Evolutionary conservation across 2,888 invertebrate species (phyloP), one percentile per base, ranked within the genome.

Genomic region (Agriopis aurantiaria): DNA sequence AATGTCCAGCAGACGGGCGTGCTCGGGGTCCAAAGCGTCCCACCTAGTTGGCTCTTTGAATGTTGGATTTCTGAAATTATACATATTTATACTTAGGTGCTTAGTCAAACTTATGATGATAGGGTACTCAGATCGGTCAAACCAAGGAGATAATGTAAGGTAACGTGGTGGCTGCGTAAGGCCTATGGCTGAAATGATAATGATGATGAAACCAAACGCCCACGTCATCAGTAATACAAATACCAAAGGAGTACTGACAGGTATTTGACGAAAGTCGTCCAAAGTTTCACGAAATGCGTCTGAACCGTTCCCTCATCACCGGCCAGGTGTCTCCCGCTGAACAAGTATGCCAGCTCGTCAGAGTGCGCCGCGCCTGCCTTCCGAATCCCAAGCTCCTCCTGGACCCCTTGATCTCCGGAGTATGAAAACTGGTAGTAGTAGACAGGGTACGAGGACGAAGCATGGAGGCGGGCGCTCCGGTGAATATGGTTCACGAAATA

Each of bases 371-470:
- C 92, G 0, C 94, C 93, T 0, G 52, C 68, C 76, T 92, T 93
- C 10, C 72, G 69, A 8, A 86, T 67, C 1, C 83, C 85, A 0
- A 83, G 83, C 65, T 90, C 90, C 0, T 82, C 73, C 46, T 81
- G 83, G 9, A 91, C 87, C 0, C 93, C 93, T 1, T 77, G 70
- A 8, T 78, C 73, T 2, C 91, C 87, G 0, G 79, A 71, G 75
- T 91, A 79, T 0, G 91, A 91, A 78, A 93, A 92, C 80, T 88
- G 90, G 75, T 94, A 94, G 76, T 84, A 88, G 76, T 88, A 93
- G 0, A 92, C 88, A 0, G 88, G 85, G 0, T 74, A 73, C 1
- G 40, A 60, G 6, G 79, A 73, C 7, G 80, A 71, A 0, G 88
- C 85, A 75, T 92, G 91, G 10, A 88, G 77, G 3, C 82, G 82